Conservation (phyloP, 2,113 vertebrate genomes). For the Burhinus oedicnemus region DNA sequence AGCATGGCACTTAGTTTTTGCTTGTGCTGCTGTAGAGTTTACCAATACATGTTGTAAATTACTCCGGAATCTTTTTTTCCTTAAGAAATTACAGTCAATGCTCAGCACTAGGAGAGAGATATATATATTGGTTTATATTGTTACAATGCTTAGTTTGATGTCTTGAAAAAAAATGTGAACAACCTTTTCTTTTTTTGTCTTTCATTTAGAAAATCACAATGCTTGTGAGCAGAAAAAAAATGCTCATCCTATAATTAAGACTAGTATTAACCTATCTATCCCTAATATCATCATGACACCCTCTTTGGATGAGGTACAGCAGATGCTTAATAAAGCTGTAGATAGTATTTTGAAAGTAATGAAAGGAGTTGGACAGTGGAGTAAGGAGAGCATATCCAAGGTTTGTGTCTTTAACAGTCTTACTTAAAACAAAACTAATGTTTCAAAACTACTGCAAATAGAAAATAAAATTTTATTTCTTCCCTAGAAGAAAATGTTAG, state of each 20-base stretch:
- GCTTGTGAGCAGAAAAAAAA: constrained; percentile 64
- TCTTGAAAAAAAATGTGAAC: not conserved
- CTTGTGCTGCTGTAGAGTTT: not conserved
- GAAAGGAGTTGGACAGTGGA: constrained; percentile 91
- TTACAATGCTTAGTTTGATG: not conserved
- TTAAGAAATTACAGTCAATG: not conserved
- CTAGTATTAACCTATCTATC: constrained; percentile 82
- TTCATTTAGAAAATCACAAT: constrained; percentile 73
- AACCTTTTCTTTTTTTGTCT: not conserved
- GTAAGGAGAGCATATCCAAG: constrained; percentile 84
- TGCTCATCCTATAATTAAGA: constrained; percentile 82
- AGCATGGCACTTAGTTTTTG: not conserved
- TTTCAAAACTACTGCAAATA: not conserved
- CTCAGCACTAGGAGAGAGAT: not conserved
- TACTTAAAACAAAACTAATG: not conserved
- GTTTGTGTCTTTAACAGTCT: constrained; percentile 66
- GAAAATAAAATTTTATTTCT: not conserved
- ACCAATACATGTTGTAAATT: not conserved
- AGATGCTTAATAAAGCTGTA: constrained; percentile 84
- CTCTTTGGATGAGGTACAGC: constrained; percentile 88
- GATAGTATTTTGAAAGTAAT: constrained; percentile 85
- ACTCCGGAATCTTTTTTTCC: not conserved
- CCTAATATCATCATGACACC: constrained; percentile 87
- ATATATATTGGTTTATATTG: not conserved
- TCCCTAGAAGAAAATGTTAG: constrained; percentile 80